A percentile compares a stretch with the other conserved stretches of the same genome.
Conservation (phyloP, 2,113 vertebrate species). For the Vicugna pacos region DNA sequence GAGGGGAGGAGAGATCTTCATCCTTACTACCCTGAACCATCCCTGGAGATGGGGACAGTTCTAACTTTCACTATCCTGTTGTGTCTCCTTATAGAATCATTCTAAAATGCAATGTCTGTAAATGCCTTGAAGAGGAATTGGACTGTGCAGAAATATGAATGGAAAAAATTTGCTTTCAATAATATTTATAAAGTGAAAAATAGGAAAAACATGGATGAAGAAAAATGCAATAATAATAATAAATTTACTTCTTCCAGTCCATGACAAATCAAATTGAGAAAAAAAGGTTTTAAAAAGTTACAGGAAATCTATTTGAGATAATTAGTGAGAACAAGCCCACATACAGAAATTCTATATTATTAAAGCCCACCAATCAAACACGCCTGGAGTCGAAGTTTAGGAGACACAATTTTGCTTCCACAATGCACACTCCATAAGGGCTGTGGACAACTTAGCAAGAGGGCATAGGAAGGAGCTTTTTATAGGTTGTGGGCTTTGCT, state of each 20-base stretch:
- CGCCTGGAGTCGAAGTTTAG: neutral
- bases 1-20: neutral
- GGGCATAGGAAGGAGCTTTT: neutral
- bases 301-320: neutral
- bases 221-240: neutral
- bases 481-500: neutral
- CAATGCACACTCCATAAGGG: neutral
- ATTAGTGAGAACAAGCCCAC: neutral
- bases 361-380: neutral
- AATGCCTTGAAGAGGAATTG: neutral
- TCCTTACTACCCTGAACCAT: neutral
- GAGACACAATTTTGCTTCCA: neutral
- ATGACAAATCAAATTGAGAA: neutral
- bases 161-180: neutral
- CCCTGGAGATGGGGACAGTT: neutral
- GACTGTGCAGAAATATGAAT: neutral
- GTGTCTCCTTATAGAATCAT: neutral
- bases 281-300: neutral
- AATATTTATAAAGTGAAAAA: neutral
- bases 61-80: neutral
- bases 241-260: neutral
- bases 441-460: neutral
- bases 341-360: neutral
- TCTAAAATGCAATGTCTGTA: neutral
- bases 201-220: neutral